Percentiles rank a stretch among this genome's conserved stretches.
phyloP scores from a whole-genome alignment of 1,140 invertebrate species.

The Drosophila sp. region DNA sequence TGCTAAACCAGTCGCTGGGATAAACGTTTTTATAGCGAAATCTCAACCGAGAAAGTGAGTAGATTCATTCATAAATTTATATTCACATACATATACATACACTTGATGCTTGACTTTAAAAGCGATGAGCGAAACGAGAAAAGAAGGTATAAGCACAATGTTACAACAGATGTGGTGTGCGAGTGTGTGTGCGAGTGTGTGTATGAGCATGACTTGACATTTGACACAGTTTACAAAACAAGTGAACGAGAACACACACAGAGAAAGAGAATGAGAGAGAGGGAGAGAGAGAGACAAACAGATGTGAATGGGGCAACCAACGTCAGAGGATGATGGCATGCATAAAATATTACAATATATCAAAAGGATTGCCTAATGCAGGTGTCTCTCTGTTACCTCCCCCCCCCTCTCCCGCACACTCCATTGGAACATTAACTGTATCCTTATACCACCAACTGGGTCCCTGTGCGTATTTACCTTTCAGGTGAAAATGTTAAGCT shows the following conservation, averaged over 20 bases:
- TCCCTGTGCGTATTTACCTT: neutral
- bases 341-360: slow-evolving; percentile 71
- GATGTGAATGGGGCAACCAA: slow-evolving; percentile 20
- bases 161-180: slow-evolving; percentile 41
- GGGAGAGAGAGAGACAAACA: neutral
- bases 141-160: slow-evolving; percentile 41
- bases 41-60: neutral
- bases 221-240: slow-evolving; percentile 42
- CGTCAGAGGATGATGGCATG: slow-evolving; percentile 32
- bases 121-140: neutral
- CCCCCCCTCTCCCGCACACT: neutral
- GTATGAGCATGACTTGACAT: slow-evolving; percentile 51
- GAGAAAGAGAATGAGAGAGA: too few relatives aligned
- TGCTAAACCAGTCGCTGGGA: neutral
- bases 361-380: slow-evolving; percentile 71
- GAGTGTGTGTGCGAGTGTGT: slow-evolving; percentile 22
- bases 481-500: neutral
- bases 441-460: neutral
- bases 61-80: slow-evolving; percentile 10
- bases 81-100: neutral
- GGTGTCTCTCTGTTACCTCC: slow-evolving; percentile 11
- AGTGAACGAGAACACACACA: slow-evolving; percentile 9
- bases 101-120: neutral
- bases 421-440: slow-evolving; percentile 3
- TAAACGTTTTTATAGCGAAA: slow-evolving; percentile 4